These are phyloP conservation scores for Augiades crinisus DNA, from an alignment of 2,888 invertebrate species.

Conservation along the genomic window DNA sequence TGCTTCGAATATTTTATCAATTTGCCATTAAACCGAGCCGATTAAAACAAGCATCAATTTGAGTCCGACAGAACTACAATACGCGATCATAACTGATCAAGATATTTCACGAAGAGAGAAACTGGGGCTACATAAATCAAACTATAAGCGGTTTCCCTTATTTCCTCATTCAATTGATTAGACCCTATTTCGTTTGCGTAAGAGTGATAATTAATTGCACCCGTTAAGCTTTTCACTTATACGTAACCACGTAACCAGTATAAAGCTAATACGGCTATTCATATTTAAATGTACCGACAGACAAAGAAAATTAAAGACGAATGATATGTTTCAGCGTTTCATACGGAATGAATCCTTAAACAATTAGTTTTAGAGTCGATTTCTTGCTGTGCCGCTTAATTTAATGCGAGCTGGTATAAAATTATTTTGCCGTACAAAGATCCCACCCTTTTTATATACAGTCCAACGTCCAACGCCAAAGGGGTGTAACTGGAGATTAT, in stretches of 20 bases:
- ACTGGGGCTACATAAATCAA: slow-evolving; percentile 8
- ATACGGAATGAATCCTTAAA: slow-evolving; percentile 5
- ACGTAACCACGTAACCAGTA: slow-evolving; percentile 37
- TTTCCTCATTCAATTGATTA: background rate
- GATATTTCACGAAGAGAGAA: slow-evolving; percentile 5
- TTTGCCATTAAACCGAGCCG: no score
- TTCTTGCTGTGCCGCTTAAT: slow-evolving; percentile 12
- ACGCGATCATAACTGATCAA: background rate
- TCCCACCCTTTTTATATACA: slow-evolving; percentile 30
- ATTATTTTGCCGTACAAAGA: slow-evolving; percentile 20
- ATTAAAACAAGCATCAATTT: background rate
- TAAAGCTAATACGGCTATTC: slow-evolving; percentile 38
- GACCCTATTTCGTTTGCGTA: background rate
- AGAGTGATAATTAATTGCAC: slow-evolving; percentile 8
- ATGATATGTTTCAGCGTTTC: background rate
- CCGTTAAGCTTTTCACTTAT: slow-evolving; percentile 23
- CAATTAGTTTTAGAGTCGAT: slow-evolving; percentile 21
- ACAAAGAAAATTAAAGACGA: slow-evolving; percentile 35
- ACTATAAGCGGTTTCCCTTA: slow-evolving; percentile 3
- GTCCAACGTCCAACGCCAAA: slow-evolving; percentile 16
- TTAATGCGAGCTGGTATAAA: slow-evolving; percentile 21
- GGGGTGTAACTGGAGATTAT: slow-evolving; percentile 25
- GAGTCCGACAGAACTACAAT: background rate
- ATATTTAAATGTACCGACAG: slow-evolving; percentile 38
- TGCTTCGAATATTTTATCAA: no score